These are phyloP conservation scores for Bujurquina vittata DNA, from an alignment of 2,113 vertebrate species.

Conservation along the genomic window DNA sequence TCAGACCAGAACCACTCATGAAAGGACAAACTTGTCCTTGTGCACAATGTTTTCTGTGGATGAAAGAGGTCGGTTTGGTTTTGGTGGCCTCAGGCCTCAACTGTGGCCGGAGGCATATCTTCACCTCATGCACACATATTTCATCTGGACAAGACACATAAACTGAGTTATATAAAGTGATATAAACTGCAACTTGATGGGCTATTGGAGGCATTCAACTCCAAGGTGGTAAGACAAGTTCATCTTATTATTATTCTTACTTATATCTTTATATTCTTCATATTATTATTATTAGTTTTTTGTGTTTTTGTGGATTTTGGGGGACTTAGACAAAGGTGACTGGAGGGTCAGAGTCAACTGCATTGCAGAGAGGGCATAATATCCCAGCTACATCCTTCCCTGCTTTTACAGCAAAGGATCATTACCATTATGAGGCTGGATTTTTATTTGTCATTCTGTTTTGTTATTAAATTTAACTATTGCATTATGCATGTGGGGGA, in stretches of 20 bases:
- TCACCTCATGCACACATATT: background rate
- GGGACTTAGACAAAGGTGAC: background rate
- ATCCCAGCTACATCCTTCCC: background rate
- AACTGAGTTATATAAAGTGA: too few species aligned
- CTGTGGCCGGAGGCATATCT: background rate
- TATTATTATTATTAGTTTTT: background rate
- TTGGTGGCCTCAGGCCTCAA: too few species aligned
- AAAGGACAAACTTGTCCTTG: too few species aligned
- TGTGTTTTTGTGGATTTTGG: background rate
- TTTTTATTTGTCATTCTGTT: constrained; percentile 46
- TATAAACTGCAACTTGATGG: background rate
- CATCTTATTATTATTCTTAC: background rate
- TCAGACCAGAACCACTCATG: background rate
- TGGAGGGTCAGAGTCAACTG: constrained; percentile 1
- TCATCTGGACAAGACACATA: background rate
- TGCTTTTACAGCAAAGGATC: background rate
- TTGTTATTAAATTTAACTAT: constrained; percentile 57
- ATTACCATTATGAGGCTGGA: constrained; percentile 20
- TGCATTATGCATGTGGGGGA: constrained; percentile 61
- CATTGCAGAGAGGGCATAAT: background rate
- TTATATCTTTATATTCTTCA: background rate
- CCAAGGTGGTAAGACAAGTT: background rate
- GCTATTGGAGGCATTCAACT: background rate
- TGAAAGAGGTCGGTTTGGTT: background rate
- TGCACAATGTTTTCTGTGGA: background rate